These are phyloP conservation scores for Delphinapterus leucas DNA, from an alignment of 2,113 vertebrate species.

Conservation along the genomic window DNA sequence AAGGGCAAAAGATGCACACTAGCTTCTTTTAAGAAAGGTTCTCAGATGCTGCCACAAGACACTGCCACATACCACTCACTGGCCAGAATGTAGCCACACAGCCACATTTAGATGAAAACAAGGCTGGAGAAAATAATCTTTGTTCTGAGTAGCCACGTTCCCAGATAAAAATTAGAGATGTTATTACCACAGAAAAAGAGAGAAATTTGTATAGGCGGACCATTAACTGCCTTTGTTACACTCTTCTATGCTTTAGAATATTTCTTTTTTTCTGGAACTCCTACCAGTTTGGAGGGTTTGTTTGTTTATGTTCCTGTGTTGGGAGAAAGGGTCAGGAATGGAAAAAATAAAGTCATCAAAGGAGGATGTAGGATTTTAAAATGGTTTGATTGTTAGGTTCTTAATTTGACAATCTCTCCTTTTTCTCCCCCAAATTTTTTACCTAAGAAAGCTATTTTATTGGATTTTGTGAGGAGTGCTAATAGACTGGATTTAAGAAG, in stretches of 20 bases:
- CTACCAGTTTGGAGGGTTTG: not conserved
- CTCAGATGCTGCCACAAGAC: not conserved
- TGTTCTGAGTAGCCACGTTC: not conserved
- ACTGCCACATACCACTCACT: not conserved
- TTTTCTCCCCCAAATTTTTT: not conserved
- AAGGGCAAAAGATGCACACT: not conserved
- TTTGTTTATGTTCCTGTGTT: not conserved
- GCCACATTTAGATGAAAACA: not conserved
- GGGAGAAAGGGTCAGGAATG: not conserved
- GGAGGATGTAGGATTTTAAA: not conserved
- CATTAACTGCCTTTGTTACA: not conserved
- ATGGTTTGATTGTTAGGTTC: not conserved
- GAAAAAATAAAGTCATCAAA: not conserved
- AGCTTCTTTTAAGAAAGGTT: not conserved
- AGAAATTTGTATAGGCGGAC: not conserved
- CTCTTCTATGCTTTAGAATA: not conserved
- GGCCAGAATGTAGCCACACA: not conserved
- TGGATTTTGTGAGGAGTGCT: not conserved
- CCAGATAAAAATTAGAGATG: not conserved
- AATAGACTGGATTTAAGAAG: not conserved
- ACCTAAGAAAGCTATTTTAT: not conserved
- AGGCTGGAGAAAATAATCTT: not conserved
- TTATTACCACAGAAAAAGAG: not conserved
- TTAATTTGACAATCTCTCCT: not conserved
- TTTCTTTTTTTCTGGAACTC: not conserved